Conservation (phyloP, 2,888 invertebrate genomes). For the Theodoxus fluviatilis region DNA sequence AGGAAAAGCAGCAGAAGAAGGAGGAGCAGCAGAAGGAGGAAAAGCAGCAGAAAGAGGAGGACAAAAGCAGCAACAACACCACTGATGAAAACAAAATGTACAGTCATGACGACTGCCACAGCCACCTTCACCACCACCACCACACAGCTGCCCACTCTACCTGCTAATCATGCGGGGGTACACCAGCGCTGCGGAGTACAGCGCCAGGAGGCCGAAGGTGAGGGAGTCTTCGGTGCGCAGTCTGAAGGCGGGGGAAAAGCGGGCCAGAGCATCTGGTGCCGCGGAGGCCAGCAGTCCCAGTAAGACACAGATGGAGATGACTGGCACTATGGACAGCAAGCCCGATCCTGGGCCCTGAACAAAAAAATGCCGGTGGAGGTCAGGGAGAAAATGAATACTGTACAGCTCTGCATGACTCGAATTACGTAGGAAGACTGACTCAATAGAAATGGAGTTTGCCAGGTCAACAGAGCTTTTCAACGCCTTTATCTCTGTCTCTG, state of each 20-base stretch:
- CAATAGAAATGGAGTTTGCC: too few species aligned
- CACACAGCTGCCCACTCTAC: too few species aligned
- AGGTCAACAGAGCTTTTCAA: too few species aligned
- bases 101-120: too few species aligned
- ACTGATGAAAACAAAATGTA: background rate
- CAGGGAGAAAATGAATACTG: background rate
- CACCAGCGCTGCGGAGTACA: constrained; percentile 53
- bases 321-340: constrained; percentile 50
- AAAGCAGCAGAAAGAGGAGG: too few species aligned
- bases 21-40: too few species aligned
- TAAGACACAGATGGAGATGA: constrained; percentile 69
- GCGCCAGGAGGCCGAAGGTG: constrained; percentile 53
- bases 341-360: constrained; percentile 33
- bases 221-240: constrained; percentile 56
- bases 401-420: background rate
- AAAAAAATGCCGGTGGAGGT: constrained; percentile 17
- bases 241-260: constrained; percentile 48
- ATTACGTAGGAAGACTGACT: too few species aligned
- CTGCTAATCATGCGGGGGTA: constrained; percentile 57
- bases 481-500: too few species aligned
- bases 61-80: too few species aligned
- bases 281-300: constrained; percentile 68
- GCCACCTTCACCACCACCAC: too few species aligned
- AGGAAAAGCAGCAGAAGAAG: too few species aligned
- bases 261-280: constrained; percentile 62